phyloP scores from a whole-genome alignment of 2,888 invertebrate genomes.

The Brachyptera risi region DNA sequence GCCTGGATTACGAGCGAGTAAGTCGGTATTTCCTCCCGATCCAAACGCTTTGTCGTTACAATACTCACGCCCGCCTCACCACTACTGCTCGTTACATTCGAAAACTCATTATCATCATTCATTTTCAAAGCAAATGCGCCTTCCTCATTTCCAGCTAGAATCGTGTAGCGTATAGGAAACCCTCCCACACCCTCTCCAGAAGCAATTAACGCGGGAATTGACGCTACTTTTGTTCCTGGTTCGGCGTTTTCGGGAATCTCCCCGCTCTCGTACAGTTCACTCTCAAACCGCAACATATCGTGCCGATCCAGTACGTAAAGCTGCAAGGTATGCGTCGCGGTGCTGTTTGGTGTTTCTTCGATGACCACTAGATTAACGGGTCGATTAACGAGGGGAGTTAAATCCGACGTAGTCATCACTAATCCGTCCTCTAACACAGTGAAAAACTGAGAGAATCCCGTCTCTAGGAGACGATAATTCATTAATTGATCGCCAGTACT shows the following conservation, averaged over 20 bases:
- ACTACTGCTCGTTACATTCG: constrained; percentile 49
- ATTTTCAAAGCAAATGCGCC: constrained; percentile 68
- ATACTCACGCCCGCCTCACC: constrained; percentile 59
- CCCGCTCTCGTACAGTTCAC: constrained; percentile 60
- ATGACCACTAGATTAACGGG: constrained; percentile 77
- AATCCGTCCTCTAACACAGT: constrained; percentile 83
- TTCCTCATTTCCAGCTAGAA: constrained; percentile 71
- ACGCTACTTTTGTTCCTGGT: constrained; percentile 65
- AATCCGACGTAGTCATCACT: constrained; percentile 85
- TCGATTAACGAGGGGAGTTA: constrained; percentile 73
- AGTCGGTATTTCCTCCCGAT: constrained; percentile 67
- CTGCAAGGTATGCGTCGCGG: constrained; percentile 74
- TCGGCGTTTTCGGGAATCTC: constrained; percentile 70
- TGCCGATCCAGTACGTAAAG: constrained; percentile 78
- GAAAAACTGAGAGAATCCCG: constrained; percentile 79
- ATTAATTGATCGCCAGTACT: constrained; percentile 36
- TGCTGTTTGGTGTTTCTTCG: constrained; percentile 75
- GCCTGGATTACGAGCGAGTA: constrained; percentile 78
- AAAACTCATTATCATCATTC: constrained; percentile 40
- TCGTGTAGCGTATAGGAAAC: constrained; percentile 72
- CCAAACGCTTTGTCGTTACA: constrained; percentile 70
- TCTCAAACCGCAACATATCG: constrained; percentile 74
- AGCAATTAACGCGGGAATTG: constrained; percentile 68
- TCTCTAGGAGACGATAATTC: constrained; percentile 66
- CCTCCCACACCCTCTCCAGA: constrained; percentile 48